Conservation (phyloP, 1,140 invertebrate genomes). For the Heliconius congener region DNA sequence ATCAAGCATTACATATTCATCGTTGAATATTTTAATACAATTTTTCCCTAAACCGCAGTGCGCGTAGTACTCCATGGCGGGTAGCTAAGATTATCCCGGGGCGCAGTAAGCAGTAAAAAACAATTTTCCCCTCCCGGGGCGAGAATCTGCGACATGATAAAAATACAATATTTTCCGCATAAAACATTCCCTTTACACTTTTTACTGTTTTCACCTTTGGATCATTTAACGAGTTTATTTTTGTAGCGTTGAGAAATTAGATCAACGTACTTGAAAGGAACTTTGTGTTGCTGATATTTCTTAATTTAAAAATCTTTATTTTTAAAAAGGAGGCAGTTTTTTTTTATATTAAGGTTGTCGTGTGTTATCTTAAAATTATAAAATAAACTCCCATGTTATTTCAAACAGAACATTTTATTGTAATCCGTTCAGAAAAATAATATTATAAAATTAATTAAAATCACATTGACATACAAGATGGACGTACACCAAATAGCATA, state of each 20-base stretch:
- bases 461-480: conserved; percentile 80
- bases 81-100: conserved; percentile 67
- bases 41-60: background rate
- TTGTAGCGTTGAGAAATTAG: conserved; percentile 28
- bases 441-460: conserved; percentile 64
- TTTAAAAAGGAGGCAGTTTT: too few species aligned
- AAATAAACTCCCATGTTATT: conserved; percentile 71
- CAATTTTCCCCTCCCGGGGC: conserved; percentile 73
- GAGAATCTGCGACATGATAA: conserved; percentile 70
- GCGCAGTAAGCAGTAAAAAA: conserved; percentile 78
- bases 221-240: conserved; percentile 55
- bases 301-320: background rate
- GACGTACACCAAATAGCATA: conserved; percentile 78
- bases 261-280: background rate
- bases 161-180: conserved; percentile 64
- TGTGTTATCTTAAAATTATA: conserved; percentile 36
- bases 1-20: background rate
- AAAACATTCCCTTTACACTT: conserved; percentile 46
- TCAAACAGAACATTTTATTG: conserved; percentile 82
- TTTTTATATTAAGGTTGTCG: background rate
- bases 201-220: conserved; percentile 44
- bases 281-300: conserved; percentile 13
- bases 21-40: background rate
- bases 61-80: background rate
- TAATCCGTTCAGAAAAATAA: conserved; percentile 76